Evolutionary conservation across 2,888 invertebrate genomes (phyloP).

Genomic region (Drosophila tripunctata): DNA sequence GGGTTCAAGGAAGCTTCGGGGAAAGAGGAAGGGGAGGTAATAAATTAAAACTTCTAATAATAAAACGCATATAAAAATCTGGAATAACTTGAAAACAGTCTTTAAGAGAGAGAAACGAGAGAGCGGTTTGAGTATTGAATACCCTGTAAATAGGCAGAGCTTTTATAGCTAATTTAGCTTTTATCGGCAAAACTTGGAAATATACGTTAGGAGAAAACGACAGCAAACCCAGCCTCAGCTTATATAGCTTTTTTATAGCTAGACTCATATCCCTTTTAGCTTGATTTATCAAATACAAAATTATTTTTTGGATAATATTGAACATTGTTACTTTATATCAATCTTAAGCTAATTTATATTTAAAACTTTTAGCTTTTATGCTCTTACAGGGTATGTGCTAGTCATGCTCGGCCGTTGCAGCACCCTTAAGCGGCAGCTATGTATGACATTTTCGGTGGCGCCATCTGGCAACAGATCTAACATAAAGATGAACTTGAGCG

Average conservation of each 20-base stretch:
- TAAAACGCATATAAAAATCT: slow-evolving; percentile 29
- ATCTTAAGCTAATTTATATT: background rate
- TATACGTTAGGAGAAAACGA: too few species aligned
- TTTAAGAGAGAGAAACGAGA: background rate
- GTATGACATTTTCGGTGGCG: slow-evolving; percentile 7
- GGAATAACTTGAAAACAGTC: slow-evolving; percentile 12
- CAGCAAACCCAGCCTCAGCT: too few species aligned
- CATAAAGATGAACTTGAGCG: slow-evolving; percentile 5
- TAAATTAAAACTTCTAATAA: slow-evolving; percentile 25
- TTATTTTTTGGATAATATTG: too few species aligned
- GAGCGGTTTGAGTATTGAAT: background rate
- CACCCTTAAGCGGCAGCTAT: background rate
- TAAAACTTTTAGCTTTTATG: background rate
- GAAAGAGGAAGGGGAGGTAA: background rate
- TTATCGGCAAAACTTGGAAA: too few species aligned
- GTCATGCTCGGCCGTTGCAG: background rate
- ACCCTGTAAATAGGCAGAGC: background rate
- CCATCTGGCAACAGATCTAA: background rate
- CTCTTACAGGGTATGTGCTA: background rate
- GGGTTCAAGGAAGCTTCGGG: background rate
- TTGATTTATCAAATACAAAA: too few species aligned
- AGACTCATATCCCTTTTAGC: too few species aligned
- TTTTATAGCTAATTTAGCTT: too few species aligned
- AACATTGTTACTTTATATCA: too few species aligned
- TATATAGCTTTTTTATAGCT: too few species aligned